Percentiles rank a stretch among this genome's conserved stretches.
These are phyloP conservation scores for Eupithecia vulgata DNA, from an alignment of 2,888 invertebrate genomes.

Conservation along the genomic window DNA sequence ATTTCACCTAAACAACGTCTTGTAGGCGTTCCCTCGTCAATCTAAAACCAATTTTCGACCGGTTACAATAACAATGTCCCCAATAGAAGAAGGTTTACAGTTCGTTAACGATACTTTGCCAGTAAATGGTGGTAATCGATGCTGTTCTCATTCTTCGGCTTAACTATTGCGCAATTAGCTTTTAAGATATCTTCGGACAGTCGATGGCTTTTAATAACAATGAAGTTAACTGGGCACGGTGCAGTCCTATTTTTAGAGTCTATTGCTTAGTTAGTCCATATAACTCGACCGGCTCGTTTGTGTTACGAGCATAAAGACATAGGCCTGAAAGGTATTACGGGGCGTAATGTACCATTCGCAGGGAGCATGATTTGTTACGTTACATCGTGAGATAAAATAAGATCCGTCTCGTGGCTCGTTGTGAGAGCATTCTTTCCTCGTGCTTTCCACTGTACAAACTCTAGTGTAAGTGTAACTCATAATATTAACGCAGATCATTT, in stretches of 20 bases:
- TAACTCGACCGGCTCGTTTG: neutral
- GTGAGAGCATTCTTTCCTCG: no score
- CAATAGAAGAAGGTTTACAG: constrained; percentile 51
- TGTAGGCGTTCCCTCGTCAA: constrained; percentile 33
- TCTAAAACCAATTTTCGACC: constrained; percentile 42
- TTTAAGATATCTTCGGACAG: constrained; percentile 13
- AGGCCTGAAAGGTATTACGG: neutral
- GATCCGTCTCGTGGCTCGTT: no score
- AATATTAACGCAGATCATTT: no score
- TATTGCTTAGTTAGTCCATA: neutral
- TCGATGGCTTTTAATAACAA: neutral
- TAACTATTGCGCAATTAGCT: constrained; percentile 38
- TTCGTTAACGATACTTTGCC: constrained; percentile 45
- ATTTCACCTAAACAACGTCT: constrained; percentile 12
- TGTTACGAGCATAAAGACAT: neutral
- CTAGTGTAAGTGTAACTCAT: no score
- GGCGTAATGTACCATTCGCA: no score
- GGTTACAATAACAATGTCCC: constrained; percentile 47
- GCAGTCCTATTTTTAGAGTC: neutral
- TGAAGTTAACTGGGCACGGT: neutral
- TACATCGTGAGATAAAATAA: no score
- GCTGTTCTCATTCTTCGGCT: constrained; percentile 48
- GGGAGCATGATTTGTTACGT: no score
- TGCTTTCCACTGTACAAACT: no score
- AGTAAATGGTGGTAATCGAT: constrained; percentile 49